These are phyloP conservation scores for Sclerurus mexicanus DNA, from an alignment of 2,113 vertebrate species.

Conservation along the genomic window DNA sequence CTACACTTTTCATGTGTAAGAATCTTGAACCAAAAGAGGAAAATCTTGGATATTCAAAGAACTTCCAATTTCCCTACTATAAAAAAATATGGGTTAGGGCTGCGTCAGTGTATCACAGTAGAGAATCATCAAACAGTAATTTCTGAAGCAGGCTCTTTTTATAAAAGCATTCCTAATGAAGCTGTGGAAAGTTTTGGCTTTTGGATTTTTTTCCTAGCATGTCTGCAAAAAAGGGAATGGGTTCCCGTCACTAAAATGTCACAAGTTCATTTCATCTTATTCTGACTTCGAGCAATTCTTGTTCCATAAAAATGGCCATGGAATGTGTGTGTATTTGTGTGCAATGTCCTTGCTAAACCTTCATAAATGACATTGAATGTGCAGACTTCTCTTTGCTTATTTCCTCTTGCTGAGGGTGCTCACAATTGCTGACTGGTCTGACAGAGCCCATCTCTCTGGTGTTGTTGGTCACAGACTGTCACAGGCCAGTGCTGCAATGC, in stretches of 20 bases:
- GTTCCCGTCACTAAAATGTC: background rate
- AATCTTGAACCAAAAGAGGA: background rate
- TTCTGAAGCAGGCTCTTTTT: background rate
- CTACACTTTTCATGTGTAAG: background rate
- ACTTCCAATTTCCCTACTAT: background rate
- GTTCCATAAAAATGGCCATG: background rate
- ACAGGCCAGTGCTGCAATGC: background rate
- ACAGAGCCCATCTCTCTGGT: background rate
- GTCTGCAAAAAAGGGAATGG: background rate
- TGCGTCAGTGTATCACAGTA: background rate
- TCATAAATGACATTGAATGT: accelerated
- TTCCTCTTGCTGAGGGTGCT: background rate
- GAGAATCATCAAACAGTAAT: background rate
- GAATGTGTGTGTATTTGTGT: background rate
- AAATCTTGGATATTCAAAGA: background rate
- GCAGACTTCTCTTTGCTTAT: background rate
- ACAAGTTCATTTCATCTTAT: background rate
- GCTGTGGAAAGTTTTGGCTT: background rate
- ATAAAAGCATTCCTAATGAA: background rate
- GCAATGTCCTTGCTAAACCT: background rate
- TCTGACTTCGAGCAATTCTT: background rate
- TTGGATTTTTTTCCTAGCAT: background rate
- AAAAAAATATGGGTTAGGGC: background rate
- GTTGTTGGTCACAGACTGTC: background rate
- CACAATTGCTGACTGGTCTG: accelerated